A percentile compares a stretch with the other conserved stretches of the same genome.
Conservation (phyloP, 2,888 invertebrate species). For the Callyntrura guangdongensis region DNA sequence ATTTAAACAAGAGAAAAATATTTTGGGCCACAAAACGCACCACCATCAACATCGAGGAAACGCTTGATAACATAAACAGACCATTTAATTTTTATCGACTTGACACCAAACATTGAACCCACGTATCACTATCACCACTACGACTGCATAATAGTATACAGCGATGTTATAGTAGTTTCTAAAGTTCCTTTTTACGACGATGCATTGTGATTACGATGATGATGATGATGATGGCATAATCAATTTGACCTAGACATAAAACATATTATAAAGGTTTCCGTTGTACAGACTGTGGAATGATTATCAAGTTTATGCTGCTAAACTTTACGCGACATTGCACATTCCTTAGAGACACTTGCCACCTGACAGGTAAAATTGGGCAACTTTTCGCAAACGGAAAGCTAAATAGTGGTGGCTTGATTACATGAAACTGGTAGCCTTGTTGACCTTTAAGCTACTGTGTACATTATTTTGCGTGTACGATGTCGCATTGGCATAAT, state of each 20-base stretch:
- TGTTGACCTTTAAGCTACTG: neutral
- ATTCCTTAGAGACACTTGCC: neutral
- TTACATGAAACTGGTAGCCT: neutral
- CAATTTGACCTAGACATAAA: slow-evolving; percentile 50
- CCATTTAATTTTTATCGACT: slow-evolving; percentile 31
- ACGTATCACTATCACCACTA: no score
- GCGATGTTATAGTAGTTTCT: neutral
- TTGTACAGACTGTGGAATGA: no score
- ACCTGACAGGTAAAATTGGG: slow-evolving; percentile 27
- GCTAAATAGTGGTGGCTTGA: neutral
- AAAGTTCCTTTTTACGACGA: neutral
- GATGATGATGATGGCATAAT: slow-evolving; percentile 26
- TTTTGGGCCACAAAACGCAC: neutral
- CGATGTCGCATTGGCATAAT: neutral
- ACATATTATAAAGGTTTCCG: neutral
- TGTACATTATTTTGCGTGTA: no score
- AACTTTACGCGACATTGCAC: neutral
- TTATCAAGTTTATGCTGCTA: neutral
- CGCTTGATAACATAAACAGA: no score
- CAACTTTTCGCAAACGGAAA: neutral
- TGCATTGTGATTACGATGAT: neutral
- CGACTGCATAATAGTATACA: neutral
- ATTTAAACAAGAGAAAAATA: neutral
- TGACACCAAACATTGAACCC: slow-evolving; percentile 41
- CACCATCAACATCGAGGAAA: no score